Percentiles rank a stretch among this genome's conserved stretches.
phyloP scores from a whole-genome alignment of 2,888 invertebrate genomes.

The Andrena bucephala region DNA sequence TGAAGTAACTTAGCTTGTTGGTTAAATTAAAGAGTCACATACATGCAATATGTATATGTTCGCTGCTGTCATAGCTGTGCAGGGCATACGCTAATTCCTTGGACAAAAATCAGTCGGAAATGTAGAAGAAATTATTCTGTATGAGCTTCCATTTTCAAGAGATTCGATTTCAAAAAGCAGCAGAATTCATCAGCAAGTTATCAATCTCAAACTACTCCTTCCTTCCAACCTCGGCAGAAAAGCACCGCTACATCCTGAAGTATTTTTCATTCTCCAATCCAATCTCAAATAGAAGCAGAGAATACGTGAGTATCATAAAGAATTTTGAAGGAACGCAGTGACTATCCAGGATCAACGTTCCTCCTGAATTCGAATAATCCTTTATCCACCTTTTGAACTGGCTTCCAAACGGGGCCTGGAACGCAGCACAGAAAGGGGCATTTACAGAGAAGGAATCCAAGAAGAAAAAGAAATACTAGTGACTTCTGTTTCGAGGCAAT shows the following conservation, averaged over 20 bases:
- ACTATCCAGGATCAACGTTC: conserved; percentile 3
- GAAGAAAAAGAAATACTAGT: neutral
- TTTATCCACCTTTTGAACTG: neutral
- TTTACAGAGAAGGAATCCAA: conserved; percentile 6
- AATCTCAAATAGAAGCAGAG: neutral
- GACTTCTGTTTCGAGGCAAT: conserved; percentile 29
- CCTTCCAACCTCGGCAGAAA: too few species aligned
- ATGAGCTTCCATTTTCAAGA: too few species aligned
- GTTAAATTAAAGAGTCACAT: neutral
- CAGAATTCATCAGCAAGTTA: too few species aligned
- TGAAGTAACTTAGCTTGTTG: neutral
- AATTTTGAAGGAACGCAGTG: neutral
- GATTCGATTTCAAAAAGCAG: too few species aligned
- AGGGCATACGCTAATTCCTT: too few species aligned
- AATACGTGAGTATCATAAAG: conserved; percentile 1
- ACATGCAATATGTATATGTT: too few species aligned
- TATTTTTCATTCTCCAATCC: neutral
- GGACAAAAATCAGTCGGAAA: too few species aligned
- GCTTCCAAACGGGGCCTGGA: neutral
- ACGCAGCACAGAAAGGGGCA: neutral
- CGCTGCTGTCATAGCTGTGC: too few species aligned
- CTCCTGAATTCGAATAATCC: neutral
- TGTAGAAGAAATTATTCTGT: too few species aligned
- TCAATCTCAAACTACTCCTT: too few species aligned
- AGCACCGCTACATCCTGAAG: neutral